Percentiles rank a stretch among this genome's conserved stretches.
Evolutionary conservation across 1,140 invertebrate species (phyloP).

Genomic region (Cherax destructor): DNA sequence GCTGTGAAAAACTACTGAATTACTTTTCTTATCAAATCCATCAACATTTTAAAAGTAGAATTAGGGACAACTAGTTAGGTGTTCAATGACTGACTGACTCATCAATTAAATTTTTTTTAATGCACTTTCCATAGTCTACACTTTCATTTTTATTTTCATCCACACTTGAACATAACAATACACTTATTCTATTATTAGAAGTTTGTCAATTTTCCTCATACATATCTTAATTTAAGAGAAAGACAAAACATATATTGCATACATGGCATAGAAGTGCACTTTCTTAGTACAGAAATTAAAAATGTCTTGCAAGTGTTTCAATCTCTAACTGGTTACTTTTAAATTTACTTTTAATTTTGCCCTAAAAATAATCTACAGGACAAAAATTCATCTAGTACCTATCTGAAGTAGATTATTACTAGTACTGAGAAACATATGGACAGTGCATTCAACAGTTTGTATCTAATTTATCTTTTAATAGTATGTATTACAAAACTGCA

Average conservation of each 20-base stretch:
- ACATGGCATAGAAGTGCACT: neutral
- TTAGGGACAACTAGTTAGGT: neutral
- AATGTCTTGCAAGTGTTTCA: neutral
- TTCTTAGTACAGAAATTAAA: neutral
- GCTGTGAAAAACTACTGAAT: neutral
- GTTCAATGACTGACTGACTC: neutral
- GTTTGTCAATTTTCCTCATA: neutral
- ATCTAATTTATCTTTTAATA: constrained; percentile 7
- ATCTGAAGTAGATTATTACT: neutral
- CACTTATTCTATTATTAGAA: neutral
- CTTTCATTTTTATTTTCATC: neutral
- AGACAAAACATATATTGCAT: neutral
- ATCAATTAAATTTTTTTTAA: neutral
- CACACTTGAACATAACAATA: neutral
- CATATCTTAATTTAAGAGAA: neutral
- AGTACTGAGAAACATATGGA: neutral
- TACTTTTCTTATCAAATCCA: neutral
- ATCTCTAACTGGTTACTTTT: neutral
- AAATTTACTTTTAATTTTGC: neutral
- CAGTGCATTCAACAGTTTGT: neutral
- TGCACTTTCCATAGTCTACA: neutral
- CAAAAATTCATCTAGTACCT: neutral
- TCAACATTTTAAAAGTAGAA: neutral
- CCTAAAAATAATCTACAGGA: neutral
- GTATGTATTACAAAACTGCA: constrained; percentile 37